phyloP scores from a whole-genome alignment of 2,888 invertebrate genomes.

The Sarcophaga rosellei region DNA sequence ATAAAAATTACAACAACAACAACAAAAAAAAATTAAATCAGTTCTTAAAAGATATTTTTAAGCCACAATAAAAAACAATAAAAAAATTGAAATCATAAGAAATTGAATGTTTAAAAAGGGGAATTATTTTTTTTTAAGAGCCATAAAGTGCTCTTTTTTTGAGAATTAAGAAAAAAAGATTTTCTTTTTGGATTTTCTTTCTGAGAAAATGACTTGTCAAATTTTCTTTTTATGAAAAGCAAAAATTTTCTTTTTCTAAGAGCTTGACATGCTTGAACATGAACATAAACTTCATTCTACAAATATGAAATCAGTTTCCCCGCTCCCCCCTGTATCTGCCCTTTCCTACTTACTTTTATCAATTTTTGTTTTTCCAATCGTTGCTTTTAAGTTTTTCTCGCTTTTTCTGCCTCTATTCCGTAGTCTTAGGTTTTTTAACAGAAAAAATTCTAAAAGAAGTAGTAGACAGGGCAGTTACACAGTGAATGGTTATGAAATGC shows the following conservation, averaged over 20 bases:
- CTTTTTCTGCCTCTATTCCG: constrained; percentile 4
- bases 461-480: background rate
- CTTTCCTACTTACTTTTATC: background rate
- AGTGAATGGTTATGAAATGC: constrained; percentile 33
- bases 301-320: background rate
- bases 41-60: background rate
- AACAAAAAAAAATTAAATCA: constrained; percentile 13
- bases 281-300: constrained; percentile 43
- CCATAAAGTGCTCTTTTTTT: background rate
- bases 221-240: constrained; percentile 41
- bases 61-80: background rate
- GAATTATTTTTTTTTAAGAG: constrained; percentile 12
- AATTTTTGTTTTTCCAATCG: constrained; percentile 40
- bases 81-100: background rate
- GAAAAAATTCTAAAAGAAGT: background rate
- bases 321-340: too few relatives aligned
- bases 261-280: constrained; percentile 58
- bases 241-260: constrained; percentile 30
- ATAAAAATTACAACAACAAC: constrained; percentile 32
- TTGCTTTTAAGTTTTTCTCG: constrained; percentile 9
- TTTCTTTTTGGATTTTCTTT: background rate
- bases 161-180: background rate
- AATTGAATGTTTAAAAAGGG: background rate
- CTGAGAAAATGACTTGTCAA: constrained; percentile 59
- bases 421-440: background rate